These are phyloP conservation scores for Melanotaenia boesemani DNA, from an alignment of 2,797 vertebrate species.

Conservation along the genomic window DNA sequence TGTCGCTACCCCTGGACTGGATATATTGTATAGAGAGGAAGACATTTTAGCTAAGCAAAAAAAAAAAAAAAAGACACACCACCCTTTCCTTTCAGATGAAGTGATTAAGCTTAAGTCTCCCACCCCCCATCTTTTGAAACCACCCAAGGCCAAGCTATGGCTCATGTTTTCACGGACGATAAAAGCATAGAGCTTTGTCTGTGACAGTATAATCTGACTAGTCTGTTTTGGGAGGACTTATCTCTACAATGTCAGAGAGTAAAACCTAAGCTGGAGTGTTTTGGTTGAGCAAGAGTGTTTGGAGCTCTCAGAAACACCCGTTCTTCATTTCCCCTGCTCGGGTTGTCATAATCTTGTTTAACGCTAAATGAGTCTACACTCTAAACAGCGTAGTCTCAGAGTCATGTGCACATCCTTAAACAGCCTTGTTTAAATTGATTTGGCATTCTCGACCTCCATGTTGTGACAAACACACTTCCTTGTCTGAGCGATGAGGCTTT, in stretches of 20 bases:
- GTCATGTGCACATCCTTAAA: constrained; percentile 71
- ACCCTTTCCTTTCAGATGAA: constrained; percentile 66
- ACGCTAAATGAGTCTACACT: constrained; percentile 70
- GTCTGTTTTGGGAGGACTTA: constrained; percentile 73
- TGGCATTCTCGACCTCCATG: constrained; percentile 70
- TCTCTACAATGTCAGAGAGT: constrained; percentile 66
- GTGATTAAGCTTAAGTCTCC: constrained; percentile 62
- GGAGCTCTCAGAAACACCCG: constrained; percentile 64
- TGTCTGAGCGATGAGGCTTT: constrained; percentile 69
- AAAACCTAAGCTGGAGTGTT: constrained; percentile 65
- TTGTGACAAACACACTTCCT: constrained; percentile 63
- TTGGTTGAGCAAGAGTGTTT: constrained; percentile 58
- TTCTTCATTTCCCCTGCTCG: constrained; percentile 60
- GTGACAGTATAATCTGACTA: constrained; percentile 71
- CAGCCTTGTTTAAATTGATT: constrained; percentile 76
- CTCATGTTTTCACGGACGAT: constrained; percentile 69
- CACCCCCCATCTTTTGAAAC: constrained; percentile 51
- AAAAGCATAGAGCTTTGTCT: constrained; percentile 71
- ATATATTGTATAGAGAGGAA: constrained; percentile 51
- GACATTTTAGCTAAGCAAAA: constrained; percentile 56
- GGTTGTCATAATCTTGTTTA: constrained; percentile 75
- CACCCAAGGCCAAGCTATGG: constrained; percentile 66
- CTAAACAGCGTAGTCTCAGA: constrained; percentile 65
- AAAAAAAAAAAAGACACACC: constrained; percentile 65
- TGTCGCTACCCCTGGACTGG: constrained; percentile 64